Conservation (phyloP, 1,140 invertebrate species). For the Paraescarpia echinospica region DNA sequence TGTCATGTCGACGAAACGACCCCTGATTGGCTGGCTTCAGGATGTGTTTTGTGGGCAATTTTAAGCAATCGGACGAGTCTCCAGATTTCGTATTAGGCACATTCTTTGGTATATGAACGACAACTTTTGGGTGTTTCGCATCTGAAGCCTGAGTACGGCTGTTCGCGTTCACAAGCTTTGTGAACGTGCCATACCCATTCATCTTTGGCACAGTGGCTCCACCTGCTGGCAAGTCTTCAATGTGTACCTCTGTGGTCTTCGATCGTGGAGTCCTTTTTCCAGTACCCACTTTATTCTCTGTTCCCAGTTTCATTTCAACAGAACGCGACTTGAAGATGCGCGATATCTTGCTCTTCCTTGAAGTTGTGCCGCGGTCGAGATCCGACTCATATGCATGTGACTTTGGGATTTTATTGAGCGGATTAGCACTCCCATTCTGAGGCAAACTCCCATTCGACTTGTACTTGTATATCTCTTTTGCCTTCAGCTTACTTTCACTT, state of each 20-base stretch:
- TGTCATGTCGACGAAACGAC: neutral
- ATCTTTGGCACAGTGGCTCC: neutral
- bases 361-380: neutral
- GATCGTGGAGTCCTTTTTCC: neutral
- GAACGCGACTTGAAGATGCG: neutral
- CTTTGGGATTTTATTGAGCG: neutral
- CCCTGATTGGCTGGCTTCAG: neutral
- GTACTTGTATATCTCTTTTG: neutral
- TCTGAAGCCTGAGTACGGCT: neutral
- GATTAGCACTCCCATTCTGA: neutral
- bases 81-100: neutral
- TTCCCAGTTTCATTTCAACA: neutral
- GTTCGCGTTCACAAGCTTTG: neutral
- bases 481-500: neutral
- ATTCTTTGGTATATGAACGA: neutral
- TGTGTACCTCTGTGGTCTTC: neutral
- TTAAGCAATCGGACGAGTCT: neutral
- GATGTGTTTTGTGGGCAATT: neutral
- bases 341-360: neutral
- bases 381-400: neutral
- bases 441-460: neutral
- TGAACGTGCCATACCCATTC: neutral
- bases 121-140: neutral
- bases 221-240: neutral
- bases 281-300: neutral